Conservation (phyloP, 2,888 invertebrate species). For the Aricia artaxerxes region DNA sequence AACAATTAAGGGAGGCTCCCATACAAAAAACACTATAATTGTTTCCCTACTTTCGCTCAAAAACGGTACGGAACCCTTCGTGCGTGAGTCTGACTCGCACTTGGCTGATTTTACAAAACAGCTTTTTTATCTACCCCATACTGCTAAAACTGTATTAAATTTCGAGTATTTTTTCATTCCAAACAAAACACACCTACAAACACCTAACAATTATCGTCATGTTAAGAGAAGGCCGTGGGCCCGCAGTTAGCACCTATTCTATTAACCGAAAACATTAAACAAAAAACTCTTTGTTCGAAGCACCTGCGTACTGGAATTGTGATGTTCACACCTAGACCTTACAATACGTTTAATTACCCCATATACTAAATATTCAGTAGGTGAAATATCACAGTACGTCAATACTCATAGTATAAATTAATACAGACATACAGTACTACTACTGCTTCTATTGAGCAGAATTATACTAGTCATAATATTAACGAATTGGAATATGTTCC, state of each 20-base stretch:
- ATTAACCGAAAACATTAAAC: slow-evolving; percentile 47
- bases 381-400: neutral
- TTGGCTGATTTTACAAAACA: too few species aligned
- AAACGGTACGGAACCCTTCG: too few species aligned
- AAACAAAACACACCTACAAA: slow-evolving; percentile 39
- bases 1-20: too few species aligned
- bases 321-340: slow-evolving; percentile 46
- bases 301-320: slow-evolving; percentile 46
- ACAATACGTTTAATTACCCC: slow-evolving; percentile 14
- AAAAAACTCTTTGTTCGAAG: slow-evolving; percentile 48
- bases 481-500: too few species aligned
- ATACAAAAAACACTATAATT: too few species aligned
- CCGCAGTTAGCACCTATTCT: slow-evolving; percentile 48
- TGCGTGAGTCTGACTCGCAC: too few species aligned
- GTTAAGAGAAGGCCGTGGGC: slow-evolving; percentile 46
- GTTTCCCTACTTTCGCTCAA: too few species aligned
- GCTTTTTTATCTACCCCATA: neutral
- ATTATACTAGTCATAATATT: too few species aligned
- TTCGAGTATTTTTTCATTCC: neutral
- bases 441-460: too few species aligned
- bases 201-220: slow-evolving; percentile 48
- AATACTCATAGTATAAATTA: too few species aligned
- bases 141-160: neutral
- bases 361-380: slow-evolving; percentile 13
- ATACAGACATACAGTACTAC: too few species aligned